Evolutionary conservation across 1,140 invertebrate species (phyloP).

Genomic region (Drosophila sproati): DNA sequence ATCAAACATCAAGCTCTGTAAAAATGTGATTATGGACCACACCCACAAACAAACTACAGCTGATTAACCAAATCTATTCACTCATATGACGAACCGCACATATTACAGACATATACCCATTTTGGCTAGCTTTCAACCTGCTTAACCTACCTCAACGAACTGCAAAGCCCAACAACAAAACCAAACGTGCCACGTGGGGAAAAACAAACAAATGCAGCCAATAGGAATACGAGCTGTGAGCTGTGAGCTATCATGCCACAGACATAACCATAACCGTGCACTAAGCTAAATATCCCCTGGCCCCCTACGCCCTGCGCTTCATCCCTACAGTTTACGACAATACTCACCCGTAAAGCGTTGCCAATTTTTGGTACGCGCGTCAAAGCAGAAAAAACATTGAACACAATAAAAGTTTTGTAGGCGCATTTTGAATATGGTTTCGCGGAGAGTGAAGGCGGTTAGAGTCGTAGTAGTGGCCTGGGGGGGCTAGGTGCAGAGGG

Average conservation of each 20-base stretch:
- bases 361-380: slow-evolving; percentile 75
- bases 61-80: slow-evolving; percentile 38
- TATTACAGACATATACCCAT: slow-evolving; percentile 28
- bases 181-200: neutral
- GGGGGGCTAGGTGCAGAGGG: neutral
- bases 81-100: slow-evolving; percentile 18
- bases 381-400: slow-evolving; percentile 81
- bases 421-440: slow-evolving; percentile 29
- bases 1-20: slow-evolving; percentile 8
- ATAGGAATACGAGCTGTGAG: slow-evolving; percentile 55
- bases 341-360: slow-evolving; percentile 61
- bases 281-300: slow-evolving; percentile 7
- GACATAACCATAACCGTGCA: slow-evolving; percentile 67
- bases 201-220: slow-evolving; percentile 77
- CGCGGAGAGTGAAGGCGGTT: neutral
- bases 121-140: slow-evolving; percentile 32
- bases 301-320: neutral
- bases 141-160: slow-evolving; percentile 76
- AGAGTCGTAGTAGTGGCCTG: neutral
- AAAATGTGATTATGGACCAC: slow-evolving; percentile 29
- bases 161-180: slow-evolving; percentile 18
- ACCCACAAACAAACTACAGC: slow-evolving; percentile 17
- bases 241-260: slow-evolving; percentile 65
- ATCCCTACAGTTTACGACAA: slow-evolving; percentile 19
- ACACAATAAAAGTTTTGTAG: slow-evolving; percentile 77